Evolutionary conservation across 1,140 invertebrate genomes (phyloP).

Genomic region (Lysiphlebus fabarum): DNA sequence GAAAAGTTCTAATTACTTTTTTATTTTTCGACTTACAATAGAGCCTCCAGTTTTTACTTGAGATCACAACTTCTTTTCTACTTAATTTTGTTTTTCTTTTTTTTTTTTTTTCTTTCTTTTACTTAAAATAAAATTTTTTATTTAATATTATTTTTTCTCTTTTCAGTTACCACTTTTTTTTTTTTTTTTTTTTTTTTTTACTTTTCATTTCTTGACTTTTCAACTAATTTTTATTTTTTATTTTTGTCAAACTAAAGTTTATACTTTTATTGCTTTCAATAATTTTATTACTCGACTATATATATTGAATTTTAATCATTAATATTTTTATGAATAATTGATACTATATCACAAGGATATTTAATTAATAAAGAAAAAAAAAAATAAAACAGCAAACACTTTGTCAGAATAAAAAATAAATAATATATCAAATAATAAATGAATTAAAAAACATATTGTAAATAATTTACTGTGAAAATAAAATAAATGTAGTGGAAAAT

Average conservation of each 20-base stretch:
- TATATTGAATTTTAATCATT: constrained; percentile 5
- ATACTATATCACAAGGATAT: background rate
- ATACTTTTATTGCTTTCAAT: constrained; percentile 15
- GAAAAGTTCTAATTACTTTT: constrained; percentile 27
- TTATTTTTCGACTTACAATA: constrained; percentile 25
- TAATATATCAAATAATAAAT: no score
- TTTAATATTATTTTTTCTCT: no score
- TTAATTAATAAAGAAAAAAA: background rate
- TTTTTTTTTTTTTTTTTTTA: constrained; percentile 18
- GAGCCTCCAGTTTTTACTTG: constrained; percentile 18
- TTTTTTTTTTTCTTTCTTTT: background rate
- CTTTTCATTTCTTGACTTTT: background rate
- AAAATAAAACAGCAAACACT: background rate
- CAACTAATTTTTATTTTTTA: constrained; percentile 4
- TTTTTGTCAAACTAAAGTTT: background rate
- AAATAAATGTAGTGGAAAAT: no score
- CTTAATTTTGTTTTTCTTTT: constrained; percentile 19
- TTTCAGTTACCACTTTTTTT: background rate
- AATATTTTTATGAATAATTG: constrained; percentile 7
- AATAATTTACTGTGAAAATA: no score
- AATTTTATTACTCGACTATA: constrained; percentile 20
- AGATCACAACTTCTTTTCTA: constrained; percentile 21
- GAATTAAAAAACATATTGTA: no score
- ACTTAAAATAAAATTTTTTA: no score
- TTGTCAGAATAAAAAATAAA: background rate